Percentiles rank a stretch among this genome's conserved stretches.
Evolutionary conservation across 2,888 invertebrate species (phyloP).

Genomic region (Chironomus tentans): DNA sequence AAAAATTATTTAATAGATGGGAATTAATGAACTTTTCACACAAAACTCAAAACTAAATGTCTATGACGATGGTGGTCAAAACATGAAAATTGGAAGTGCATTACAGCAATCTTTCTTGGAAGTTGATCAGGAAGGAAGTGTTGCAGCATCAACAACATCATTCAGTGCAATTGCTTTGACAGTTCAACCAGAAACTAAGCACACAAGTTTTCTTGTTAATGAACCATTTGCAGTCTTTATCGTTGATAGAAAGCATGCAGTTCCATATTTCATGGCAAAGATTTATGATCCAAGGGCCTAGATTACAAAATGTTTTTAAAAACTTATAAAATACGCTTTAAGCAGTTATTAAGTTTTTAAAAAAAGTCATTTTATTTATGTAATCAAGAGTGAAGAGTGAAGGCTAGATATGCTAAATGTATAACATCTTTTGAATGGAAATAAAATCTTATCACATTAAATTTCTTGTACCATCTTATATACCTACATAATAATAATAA

Average conservation of each 20-base stretch:
- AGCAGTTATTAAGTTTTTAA: background rate
- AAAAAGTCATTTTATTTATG: background rate
- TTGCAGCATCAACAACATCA: constrained; percentile 44
- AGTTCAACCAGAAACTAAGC: constrained; percentile 37
- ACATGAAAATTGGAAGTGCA: constrained; percentile 41
- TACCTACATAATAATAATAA: background rate
- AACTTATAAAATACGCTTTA: too few relatives aligned
- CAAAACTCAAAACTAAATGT: constrained; percentile 39
- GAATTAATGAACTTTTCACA: constrained; percentile 42
- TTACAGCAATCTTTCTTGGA: constrained; percentile 45
- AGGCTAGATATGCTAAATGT: background rate
- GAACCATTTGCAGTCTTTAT: constrained; percentile 46
- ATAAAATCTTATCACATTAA: background rate
- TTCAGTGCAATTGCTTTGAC: constrained; percentile 45
- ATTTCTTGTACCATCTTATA: background rate
- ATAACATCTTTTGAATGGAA: background rate
- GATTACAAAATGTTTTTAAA: too few relatives aligned
- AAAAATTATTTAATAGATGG: constrained; percentile 40
- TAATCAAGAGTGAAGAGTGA: background rate
- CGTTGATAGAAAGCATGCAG: constrained; percentile 42
- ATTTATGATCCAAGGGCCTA: constrained; percentile 45
- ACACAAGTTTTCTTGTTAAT: constrained; percentile 40
- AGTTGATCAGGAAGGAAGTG: constrained; percentile 46
- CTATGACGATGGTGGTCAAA: constrained; percentile 20
- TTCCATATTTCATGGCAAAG: constrained; percentile 46